Evolutionary conservation across 2,888 invertebrate species (phyloP).

Genomic region (Muscina levida): DNA sequence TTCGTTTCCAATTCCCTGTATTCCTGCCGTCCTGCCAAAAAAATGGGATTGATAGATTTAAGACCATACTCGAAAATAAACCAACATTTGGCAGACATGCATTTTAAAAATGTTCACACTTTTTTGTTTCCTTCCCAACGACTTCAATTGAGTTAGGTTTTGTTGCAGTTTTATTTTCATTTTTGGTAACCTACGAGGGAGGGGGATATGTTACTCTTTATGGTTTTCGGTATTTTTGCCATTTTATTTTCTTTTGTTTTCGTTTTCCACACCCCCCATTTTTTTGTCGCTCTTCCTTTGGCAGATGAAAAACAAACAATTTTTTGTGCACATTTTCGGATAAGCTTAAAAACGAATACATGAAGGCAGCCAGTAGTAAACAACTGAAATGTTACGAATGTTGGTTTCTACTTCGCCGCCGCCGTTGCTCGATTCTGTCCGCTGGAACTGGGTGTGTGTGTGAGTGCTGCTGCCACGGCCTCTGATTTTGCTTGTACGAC

Average conservation of each 20-base stretch:
- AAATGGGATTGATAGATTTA: neutral
- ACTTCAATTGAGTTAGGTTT: neutral
- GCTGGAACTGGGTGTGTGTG: too few species aligned
- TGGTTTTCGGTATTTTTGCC: neutral
- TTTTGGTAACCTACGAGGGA: neutral
- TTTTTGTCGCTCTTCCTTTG: neutral
- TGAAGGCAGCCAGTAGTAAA: conserved; percentile 1
- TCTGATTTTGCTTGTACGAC: too few species aligned
- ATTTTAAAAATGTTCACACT: conserved; percentile 41
- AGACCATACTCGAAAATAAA: conserved; percentile 6
- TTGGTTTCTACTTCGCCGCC: neutral
- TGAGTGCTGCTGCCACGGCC: too few species aligned
- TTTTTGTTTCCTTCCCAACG: neutral
- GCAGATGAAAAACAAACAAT: conserved; percentile 24
- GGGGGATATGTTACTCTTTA: neutral
- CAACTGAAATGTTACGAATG: neutral
- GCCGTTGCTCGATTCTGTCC: neutral
- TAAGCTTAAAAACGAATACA: conserved; percentile 12
- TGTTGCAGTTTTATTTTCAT: conserved; percentile 1
- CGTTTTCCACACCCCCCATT: too few species aligned
- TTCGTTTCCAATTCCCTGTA: too few species aligned
- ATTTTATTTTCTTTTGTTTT: neutral
- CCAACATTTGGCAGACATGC: conserved; percentile 53
- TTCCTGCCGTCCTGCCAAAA: too few species aligned
- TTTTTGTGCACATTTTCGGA: neutral